These are phyloP conservation scores for Alviniconcha strummeri DNA, from an alignment of 2,888 invertebrate genomes.

Conservation along the genomic window DNA sequence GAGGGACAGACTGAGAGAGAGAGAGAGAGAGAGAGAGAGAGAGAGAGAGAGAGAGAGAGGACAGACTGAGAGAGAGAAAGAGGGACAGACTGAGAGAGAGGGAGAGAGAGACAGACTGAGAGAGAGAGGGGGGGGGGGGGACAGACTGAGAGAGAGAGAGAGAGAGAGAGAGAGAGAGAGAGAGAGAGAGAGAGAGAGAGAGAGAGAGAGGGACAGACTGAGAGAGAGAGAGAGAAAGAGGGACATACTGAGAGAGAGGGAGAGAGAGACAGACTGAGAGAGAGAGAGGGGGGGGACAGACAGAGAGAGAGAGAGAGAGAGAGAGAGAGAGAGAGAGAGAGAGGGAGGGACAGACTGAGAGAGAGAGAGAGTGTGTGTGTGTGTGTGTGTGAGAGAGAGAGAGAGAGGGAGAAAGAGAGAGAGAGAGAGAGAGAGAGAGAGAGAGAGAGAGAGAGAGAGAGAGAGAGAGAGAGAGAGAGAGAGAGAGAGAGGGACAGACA, in stretches of 20 bases:
- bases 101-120: neutral
- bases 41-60: neutral
- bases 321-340: neutral
- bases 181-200: slow-evolving; percentile 6
- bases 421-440: slow-evolving; percentile 11
- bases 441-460: slow-evolving; percentile 10
- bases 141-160: neutral
- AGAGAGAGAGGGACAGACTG: slow-evolving; percentile 3
- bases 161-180: neutral
- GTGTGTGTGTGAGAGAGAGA: no score
- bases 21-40: slow-evolving; percentile 12
- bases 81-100: neutral
- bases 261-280: neutral
- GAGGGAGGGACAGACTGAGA: neutral
- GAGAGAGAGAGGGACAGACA: no score
- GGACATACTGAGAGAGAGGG: neutral
- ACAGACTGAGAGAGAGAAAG: neutral
- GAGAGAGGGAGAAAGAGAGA: neutral
- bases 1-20: neutral
- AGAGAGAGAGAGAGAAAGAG: slow-evolving; percentile 7
- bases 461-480: neutral
- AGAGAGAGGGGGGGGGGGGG: neutral
- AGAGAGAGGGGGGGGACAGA: neutral
- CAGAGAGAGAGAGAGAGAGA: no score
- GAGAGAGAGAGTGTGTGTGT: neutral